Evolutionary conservation across 2,797 vertebrate species (phyloP).

Genomic region (Lateolabrax maculatus): DNA sequence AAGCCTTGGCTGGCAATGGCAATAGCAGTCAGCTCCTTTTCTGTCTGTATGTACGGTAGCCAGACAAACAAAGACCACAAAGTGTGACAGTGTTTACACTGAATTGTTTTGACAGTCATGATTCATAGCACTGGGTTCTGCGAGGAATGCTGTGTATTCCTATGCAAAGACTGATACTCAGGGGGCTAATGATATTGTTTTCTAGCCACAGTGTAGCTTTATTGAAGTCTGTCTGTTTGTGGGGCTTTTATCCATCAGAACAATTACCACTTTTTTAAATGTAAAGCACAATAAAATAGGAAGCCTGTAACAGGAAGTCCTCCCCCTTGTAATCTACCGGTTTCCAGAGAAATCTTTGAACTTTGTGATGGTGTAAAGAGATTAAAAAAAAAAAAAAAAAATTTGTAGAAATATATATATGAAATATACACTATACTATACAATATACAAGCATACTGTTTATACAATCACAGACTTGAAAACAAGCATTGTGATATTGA

Average conservation of each 20-base stretch:
- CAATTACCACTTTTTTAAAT: background rate
- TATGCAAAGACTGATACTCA: conserved; percentile 14
- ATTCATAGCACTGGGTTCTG: conserved; percentile 63
- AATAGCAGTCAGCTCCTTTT: conserved; percentile 17
- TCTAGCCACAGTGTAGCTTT: conserved; percentile 3
- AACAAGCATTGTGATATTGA: background rate
- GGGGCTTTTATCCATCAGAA: background rate
- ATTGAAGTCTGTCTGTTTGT: background rate
- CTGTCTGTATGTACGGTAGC: conserved; percentile 62
- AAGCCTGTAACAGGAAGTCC: background rate
- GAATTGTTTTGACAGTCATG: conserved; percentile 71
- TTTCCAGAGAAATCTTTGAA: background rate
- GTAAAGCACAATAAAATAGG: background rate
- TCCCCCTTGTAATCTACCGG: background rate
- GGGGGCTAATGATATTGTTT: conserved; percentile 9
- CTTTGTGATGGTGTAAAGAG: conserved; percentile 1
- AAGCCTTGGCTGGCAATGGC: conserved; percentile 18
- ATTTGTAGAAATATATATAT: background rate
- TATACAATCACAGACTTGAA: background rate
- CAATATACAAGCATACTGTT: background rate
- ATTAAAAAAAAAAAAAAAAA: background rate
- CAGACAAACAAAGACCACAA: conserved; percentile 70
- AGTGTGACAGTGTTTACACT: conserved; percentile 72
- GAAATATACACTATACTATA: background rate
- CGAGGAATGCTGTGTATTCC: conserved; percentile 60